These are phyloP conservation scores for Limosa lapponica DNA, from an alignment of 2,797 vertebrate species.

Conservation along the genomic window DNA sequence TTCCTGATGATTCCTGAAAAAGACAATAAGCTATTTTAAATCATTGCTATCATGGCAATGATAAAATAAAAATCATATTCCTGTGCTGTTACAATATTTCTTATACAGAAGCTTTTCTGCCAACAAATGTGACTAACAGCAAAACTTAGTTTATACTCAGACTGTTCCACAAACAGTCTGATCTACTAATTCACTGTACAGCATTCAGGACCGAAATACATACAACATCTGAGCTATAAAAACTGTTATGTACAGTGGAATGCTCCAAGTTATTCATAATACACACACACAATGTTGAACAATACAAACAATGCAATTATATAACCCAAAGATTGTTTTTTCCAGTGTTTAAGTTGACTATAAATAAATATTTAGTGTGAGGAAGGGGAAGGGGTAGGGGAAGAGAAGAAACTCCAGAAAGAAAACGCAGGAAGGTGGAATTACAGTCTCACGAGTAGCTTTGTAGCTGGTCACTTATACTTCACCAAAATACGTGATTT, in stretches of 20 bases:
- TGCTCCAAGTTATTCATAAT: neutral
- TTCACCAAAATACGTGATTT: neutral
- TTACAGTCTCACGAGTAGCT: neutral
- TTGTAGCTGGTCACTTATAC: neutral
- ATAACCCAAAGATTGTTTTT: neutral
- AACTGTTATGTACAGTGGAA: neutral
- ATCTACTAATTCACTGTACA: neutral
- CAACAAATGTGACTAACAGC: neutral
- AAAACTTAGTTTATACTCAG: neutral
- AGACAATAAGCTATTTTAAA: neutral
- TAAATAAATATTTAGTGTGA: neutral
- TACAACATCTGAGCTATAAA: neutral
- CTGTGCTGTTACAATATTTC: neutral
- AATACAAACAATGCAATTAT: neutral
- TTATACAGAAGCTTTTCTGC: neutral
- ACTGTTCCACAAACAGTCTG: neutral
- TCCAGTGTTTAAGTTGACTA: neutral
- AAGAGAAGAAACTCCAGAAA: neutral
- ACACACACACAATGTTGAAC: neutral
- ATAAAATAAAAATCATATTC: neutral
- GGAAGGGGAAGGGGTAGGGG: neutral
- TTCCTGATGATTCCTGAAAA: neutral
- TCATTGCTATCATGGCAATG: neutral
- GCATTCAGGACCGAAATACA: neutral
- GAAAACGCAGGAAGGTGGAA: neutral